Base-by-base conservation (phyloP, 2,113 vertebrate species). In the Onychorhynchus coronatus region DNA sequence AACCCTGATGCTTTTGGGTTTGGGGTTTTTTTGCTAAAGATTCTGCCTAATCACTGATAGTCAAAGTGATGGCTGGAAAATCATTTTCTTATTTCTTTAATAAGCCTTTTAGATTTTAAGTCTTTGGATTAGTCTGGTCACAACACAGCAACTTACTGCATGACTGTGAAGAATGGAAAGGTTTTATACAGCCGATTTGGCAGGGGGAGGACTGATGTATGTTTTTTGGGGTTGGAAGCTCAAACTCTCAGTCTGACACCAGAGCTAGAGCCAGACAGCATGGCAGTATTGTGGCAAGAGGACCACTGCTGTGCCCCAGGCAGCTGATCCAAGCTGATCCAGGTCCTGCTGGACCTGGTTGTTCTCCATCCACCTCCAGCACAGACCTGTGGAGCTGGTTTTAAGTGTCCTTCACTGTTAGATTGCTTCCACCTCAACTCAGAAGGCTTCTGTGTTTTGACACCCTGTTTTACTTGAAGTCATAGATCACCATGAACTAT, bases 401-500 rank as follows among this genome's bases (percentile, higher is more conserved):
- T 73, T 8, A 84, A 46, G 37, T 5, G 23, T 28, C 20, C 44
- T 72, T 80, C 1, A 1, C 15, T 5, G 8, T 77, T 63, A 42
- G 22, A 33, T 24, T 33, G n/a, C 52, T 83, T 75, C 14, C 1
- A 1, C 44, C 37, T 66, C 46, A 53, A 27, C n/a, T 91, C 70
- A 41, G 50, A 39, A 41, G 42, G 41, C 19, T 50, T 59, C 12
- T n/a, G 67, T 49, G 31, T 33, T 88, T 53, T 53, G 28, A 71
- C 27, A 75, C 25, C 25, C 37, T 49, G 16, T 33, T 76, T 59
- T n/a, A 68, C 16, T 31, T 33, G n/a, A 72, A 62, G n/a, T 27
- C 0, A 3, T 15, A 55, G 53, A 44, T 58, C n/a, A 56, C 41
- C 41, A 33, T 9, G n/a, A 83, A 31, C 0, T 0, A 35, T 24